Conservation (phyloP, 1,140 invertebrate species). For the Brachionus calyciflorus region DNA sequence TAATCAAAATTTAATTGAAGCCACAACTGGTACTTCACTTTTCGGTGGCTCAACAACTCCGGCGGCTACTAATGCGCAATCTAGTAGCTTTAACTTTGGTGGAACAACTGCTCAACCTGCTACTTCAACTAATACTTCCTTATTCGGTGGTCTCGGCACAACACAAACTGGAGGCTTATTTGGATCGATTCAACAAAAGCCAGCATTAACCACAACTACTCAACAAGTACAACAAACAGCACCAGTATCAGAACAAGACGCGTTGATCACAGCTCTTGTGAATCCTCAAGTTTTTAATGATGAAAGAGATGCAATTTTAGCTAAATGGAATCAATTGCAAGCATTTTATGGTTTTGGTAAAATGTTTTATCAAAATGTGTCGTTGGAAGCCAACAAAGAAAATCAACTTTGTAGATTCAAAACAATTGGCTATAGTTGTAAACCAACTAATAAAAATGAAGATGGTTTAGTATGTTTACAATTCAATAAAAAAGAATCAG, state of each 20-base stretch:
- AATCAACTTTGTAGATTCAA: conserved; percentile 49
- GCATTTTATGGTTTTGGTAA: conserved; percentile 84
- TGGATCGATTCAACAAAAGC: conserved; percentile 40
- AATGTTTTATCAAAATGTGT: conserved; percentile 55
- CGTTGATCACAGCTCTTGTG: conserved; percentile 67
- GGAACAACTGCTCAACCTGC: conserved; percentile 48
- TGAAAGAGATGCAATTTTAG: conserved; percentile 82
- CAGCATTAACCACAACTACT: conserved; percentile 59
- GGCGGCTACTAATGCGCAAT: conserved; percentile 48
- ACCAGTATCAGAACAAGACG: neutral
- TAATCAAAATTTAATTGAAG: conserved; percentile 48
- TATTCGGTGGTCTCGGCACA: conserved; percentile 49
- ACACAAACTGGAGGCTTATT: conserved; percentile 50
- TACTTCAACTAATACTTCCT: conserved; percentile 48
- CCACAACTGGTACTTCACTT: conserved; percentile 49
- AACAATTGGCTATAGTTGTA: conserved; percentile 80
- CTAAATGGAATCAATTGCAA: conserved; percentile 88
- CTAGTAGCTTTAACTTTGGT: conserved; percentile 60
- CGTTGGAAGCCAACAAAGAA: conserved; percentile 24
- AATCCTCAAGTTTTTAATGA: conserved; percentile 83
- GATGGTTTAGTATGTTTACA: conserved; percentile 78
- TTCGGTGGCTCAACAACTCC: conserved; percentile 52
- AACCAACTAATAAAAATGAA: conserved; percentile 77
- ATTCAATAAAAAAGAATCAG: conserved; percentile 74
- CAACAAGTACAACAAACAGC: conserved; percentile 65